Base-by-base conservation (phyloP, 1,140 invertebrate genomes). In the Coboldia fuscipes region DNA sequence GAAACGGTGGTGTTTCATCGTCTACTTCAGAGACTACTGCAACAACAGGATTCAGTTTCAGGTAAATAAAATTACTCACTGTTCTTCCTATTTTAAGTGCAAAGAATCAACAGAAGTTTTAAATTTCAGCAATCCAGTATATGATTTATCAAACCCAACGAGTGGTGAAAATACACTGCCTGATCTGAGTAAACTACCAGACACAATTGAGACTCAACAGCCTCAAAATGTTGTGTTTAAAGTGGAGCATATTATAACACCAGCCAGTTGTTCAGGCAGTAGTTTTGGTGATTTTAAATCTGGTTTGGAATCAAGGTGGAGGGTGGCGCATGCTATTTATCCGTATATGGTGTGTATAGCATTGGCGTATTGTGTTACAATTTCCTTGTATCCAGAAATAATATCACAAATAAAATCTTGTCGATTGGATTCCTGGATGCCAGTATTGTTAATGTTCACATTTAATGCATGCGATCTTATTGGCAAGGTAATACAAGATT, bases 281-380 rank as follows among this genome's bases (percentile, higher is more conserved):
- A 42, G 54, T 29, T 35, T 51, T 41, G 50, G 49, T 35, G 39
- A 51, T 54, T 57, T 41, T 60, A 62, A 45, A 46, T 59, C 34
- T 60, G 72, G 69, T 58, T 65, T 39, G 61, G 67, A 22, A 58
- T 78, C 36, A 67, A 70, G 81, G 28, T 70, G 73, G 62, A 68
- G 75, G 39, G 79, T 86, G 0, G 70, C 79, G 1, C 73, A 77
- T 41, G 62, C 70, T 0, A 81, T 88, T 39, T 86, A 81, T 56
- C 81, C 82, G 0, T 86, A 85, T 54, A 89, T 89, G 83, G 58
- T 79, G 12, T 78, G 78, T 13, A 88, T 90, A 35, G 73, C 71
- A 1, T 50, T 84, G 18, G 80, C 82, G 12, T 90, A 90, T 47
- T 82, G 82, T 45, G 80, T 86, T 0, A 90, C 84, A 0, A 60